A percentile compares a stretch with the other conserved stretches of the same genome.
Conservation (phyloP, 2,888 invertebrate genomes). For the Drosophila dives region DNA sequence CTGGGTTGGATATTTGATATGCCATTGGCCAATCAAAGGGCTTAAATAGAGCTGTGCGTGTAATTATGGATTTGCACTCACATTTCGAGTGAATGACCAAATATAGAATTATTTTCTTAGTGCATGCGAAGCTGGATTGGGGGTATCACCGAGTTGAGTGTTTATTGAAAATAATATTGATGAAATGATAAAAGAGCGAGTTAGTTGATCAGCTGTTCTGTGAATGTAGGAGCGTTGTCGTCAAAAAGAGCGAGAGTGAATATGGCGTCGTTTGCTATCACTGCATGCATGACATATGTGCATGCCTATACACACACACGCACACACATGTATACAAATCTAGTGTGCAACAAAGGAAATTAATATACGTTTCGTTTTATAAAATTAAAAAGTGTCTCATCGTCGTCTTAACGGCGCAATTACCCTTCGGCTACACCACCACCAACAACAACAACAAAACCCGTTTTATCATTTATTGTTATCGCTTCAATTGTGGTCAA, state of each 20-base stretch:
- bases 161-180: not conserved
- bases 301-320: not conserved
- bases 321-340: not conserved
- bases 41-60: not conserved
- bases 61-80: not conserved
- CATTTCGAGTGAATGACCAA: not conserved
- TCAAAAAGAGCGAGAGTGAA: conserved; percentile 27
- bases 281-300: conserved; percentile 24
- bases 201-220: conserved; percentile 51
- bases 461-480: conserved; percentile 34
- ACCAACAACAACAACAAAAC: conserved; percentile 20
- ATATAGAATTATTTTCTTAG: not conserved
- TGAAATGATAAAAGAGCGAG: conserved; percentile 41
- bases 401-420: conserved; percentile 28
- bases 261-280: conserved; percentile 43
- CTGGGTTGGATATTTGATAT: not conserved
- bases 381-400: not conserved
- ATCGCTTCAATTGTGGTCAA: conserved; percentile 48
- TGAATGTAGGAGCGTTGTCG: conserved; percentile 4
- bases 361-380: conserved; percentile 23
- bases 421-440: conserved; percentile 11
- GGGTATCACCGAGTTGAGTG: not conserved
- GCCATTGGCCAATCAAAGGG: not conserved
- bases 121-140: not conserved
- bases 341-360: conserved; percentile 46